These are phyloP conservation scores for Salvelinus sp. DNA, from an alignment of 2,113 vertebrate genomes.

Conservation along the genomic window DNA sequence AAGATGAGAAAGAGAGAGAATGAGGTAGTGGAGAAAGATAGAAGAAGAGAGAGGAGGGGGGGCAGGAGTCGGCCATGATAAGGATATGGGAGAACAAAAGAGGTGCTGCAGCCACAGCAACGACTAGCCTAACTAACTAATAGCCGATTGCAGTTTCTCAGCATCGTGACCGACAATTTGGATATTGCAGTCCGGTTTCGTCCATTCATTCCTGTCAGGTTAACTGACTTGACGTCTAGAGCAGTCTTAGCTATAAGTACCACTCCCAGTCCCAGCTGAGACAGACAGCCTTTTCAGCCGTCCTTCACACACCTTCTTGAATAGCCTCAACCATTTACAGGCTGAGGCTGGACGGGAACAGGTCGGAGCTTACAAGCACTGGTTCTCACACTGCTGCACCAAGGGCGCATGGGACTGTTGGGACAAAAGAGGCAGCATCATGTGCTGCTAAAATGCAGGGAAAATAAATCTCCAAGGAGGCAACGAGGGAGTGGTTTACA, in stretches of 20 bases:
- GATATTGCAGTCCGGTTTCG: not conserved
- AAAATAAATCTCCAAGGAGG: slow-evolving; percentile 38
- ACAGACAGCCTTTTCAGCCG: not conserved
- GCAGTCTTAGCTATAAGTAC: not conserved
- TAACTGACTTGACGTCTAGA: not conserved
- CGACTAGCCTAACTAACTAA: not conserved
- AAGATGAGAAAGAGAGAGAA: not conserved
- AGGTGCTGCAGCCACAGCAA: not conserved
- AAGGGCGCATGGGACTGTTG: slow-evolving; percentile 13
- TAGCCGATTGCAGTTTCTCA: too few species aligned
- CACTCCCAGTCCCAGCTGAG: not conserved
- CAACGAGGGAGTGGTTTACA: not conserved
- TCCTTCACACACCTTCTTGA: not conserved
- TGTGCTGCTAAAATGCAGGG: slow-evolving; percentile 22
- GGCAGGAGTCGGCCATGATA: not conserved
- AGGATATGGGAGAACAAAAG: not conserved
- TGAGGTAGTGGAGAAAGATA: not conserved
- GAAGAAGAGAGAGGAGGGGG: not conserved
- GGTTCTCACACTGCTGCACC: not conserved
- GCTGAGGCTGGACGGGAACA: not conserved
- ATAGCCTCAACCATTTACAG: not conserved
- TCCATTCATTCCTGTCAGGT: not conserved
- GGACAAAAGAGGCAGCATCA: slow-evolving; percentile 13
- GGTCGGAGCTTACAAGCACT: not conserved
- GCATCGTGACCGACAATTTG: too few species aligned